Base-by-base conservation (phyloP, 2,113 vertebrate species). In the Rhynchopsitta pachyrhyncha region DNA sequence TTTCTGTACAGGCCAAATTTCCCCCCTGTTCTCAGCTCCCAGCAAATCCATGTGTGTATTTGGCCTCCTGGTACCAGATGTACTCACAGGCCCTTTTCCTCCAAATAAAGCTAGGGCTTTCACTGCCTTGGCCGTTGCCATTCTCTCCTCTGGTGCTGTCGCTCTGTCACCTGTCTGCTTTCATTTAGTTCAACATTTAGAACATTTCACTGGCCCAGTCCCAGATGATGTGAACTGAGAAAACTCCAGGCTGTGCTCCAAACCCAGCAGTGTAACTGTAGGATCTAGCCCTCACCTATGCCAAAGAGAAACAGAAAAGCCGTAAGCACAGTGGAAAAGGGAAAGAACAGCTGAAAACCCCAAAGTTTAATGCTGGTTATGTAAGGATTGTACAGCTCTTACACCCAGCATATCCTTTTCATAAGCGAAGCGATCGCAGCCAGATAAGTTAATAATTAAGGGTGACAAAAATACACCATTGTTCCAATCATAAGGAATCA, bases 381-480 rank as follows among this genome's bases (percentile, higher is more conserved):
- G 3, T 92, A 96, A 93, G 37, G 67, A 17, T 17, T 10, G 17
- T 44, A 39, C 35, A 73, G 85, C 90, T 92, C 23, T 78, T 82
- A 49, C 78, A 82, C 90, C 67, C 47, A 55, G 27, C 50, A 69
- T 47, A 69, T 71, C 69, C 86, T 89, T 91, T 80, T 68, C 64
- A 27, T 80, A 81, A 92, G 62, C 0, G 1, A 82, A 84, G 81
- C 64, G 67, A 89, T 79, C 0, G 0, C 77, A 94, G 84, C 35
- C 74, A 81, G 89, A 71, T 82, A 82, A 91, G 78, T 95, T 95
- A 76, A 89, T 94, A 90, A 93, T 94, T 96, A 95, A 95, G 83
- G 57, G 11, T 89, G 91, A 87, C 89, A 95, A 94, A 96, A 96
- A 96, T 94, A 88, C 5, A 74, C 92, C 82, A 88, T 92, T 94